Percentiles rank a stretch among this genome's conserved stretches.
Conservation (phyloP, 2,113 vertebrate species). For the Paratilapia polleni region DNA sequence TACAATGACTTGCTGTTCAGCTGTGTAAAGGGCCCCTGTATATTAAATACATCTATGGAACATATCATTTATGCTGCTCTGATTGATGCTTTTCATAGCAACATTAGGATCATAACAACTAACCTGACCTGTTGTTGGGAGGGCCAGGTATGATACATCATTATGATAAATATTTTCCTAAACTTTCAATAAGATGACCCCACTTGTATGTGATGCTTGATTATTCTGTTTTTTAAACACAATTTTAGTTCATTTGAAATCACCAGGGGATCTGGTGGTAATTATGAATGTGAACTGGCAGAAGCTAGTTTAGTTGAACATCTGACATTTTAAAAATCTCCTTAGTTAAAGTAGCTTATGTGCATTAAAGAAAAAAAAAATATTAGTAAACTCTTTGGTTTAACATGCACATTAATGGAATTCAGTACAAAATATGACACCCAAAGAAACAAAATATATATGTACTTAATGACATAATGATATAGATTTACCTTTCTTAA, state of each 20-base stretch:
- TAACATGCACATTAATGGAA: constrained; percentile 71
- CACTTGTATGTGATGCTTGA: background rate
- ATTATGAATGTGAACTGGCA: constrained; percentile 22
- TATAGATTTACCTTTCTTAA: constrained; percentile 24
- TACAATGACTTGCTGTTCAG: constrained; percentile 38
- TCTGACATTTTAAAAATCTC: constrained; percentile 42
- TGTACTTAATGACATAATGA: constrained; percentile 47
- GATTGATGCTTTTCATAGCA: background rate
- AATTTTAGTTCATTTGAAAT: constrained; percentile 16
- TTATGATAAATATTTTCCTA: background rate
- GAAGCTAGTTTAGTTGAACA: constrained; percentile 23
- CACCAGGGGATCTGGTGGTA: constrained; percentile 33
- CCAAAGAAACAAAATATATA: constrained; percentile 22
- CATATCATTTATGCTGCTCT: background rate
- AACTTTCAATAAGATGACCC: background rate
- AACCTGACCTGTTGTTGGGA: constrained; percentile 4
- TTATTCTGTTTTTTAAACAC: background rate
- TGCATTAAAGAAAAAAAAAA: constrained; percentile 53
- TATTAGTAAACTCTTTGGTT: constrained; percentile 80
- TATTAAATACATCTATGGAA: background rate
- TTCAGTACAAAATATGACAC: constrained; percentile 25
- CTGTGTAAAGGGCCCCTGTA: constrained; percentile 12
- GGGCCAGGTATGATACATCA: background rate
- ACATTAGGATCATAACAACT: background rate
- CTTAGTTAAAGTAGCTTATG: constrained; percentile 35